A percentile compares a stretch with the other conserved stretches of the same genome.
Evolutionary conservation across 1,140 invertebrate genomes (phyloP).

Genomic region (Homarus americanus): DNA sequence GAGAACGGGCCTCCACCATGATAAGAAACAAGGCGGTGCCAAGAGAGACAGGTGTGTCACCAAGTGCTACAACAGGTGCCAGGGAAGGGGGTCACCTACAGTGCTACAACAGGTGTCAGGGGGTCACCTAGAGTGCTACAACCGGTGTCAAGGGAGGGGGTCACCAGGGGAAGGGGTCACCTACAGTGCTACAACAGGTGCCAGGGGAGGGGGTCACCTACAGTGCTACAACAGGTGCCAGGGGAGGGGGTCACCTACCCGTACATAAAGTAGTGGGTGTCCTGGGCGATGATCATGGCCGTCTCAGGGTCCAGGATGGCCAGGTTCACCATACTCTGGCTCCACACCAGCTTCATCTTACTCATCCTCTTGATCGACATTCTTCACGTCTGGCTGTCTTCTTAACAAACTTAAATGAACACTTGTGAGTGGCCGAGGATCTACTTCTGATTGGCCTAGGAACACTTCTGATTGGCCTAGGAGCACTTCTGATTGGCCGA

Average conservation of each 20-base stretch:
- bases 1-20: too few species aligned
- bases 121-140: too few species aligned
- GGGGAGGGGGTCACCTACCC: background rate
- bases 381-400: too few species aligned
- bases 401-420: too few species aligned
- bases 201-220: background rate
- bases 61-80: background rate
- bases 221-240: background rate
- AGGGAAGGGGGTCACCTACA: background rate
- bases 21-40: too few species aligned
- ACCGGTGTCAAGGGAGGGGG: too few species aligned
- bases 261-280: constrained; percentile 1
- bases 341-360: constrained; percentile 2
- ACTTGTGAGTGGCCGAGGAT: too few species aligned
- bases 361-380: background rate
- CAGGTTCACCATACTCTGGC: constrained; percentile 10
- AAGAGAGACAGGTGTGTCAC: background rate
- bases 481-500: too few species aligned
- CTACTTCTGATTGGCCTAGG: too few species aligned
- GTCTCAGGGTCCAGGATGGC: background rate
- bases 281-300: background rate
- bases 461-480: too few species aligned
- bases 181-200: background rate
- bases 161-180: background rate
- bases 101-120: background rate